Conservation (phyloP, 2,888 invertebrate species). For the Plebejus argus region DNA sequence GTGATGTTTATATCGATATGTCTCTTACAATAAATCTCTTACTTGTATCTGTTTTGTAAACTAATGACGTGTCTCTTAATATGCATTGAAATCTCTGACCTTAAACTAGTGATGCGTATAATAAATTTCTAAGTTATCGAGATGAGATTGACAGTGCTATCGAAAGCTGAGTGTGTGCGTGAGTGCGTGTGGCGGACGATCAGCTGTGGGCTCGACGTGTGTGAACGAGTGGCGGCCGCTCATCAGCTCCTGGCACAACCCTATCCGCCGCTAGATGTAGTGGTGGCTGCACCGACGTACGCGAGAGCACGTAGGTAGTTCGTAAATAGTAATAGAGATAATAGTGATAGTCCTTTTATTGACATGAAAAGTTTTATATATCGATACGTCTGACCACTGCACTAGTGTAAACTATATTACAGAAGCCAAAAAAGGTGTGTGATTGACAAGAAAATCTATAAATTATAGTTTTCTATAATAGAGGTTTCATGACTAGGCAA, state of each 20-base stretch:
- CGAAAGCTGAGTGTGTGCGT: conserved; percentile 58
- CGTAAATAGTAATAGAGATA: conserved; percentile 36
- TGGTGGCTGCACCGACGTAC: conserved; percentile 62
- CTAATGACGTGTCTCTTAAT: conserved; percentile 39
- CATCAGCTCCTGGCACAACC: conserved; percentile 60
- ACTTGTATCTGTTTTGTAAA: background rate
- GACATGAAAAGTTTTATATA: too few relatives aligned
- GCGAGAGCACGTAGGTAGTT: conserved; percentile 59
- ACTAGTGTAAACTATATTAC: too few relatives aligned
- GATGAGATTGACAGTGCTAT: conserved; percentile 47
- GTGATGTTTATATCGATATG: conserved; percentile 33
- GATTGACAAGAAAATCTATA: too few relatives aligned
- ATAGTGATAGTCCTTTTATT: too few relatives aligned
- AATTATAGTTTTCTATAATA: too few relatives aligned
- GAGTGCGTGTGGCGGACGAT: conserved; percentile 63
- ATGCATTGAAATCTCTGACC: conserved; percentile 47
- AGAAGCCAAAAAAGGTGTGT: too few relatives aligned
- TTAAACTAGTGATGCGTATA: background rate
- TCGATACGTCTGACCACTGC: too few relatives aligned
- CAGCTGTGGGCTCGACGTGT: conserved; percentile 60
- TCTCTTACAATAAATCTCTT: background rate
- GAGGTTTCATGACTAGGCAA: too few relatives aligned
- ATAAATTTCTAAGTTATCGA: background rate
- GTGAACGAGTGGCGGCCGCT: conserved; percentile 57
- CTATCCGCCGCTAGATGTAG: conserved; percentile 64